Percentiles rank a stretch among this genome's conserved stretches.
Evolutionary conservation across 2,888 invertebrate species (phyloP).

Genomic region (Drosophila sordidapex): DNA sequence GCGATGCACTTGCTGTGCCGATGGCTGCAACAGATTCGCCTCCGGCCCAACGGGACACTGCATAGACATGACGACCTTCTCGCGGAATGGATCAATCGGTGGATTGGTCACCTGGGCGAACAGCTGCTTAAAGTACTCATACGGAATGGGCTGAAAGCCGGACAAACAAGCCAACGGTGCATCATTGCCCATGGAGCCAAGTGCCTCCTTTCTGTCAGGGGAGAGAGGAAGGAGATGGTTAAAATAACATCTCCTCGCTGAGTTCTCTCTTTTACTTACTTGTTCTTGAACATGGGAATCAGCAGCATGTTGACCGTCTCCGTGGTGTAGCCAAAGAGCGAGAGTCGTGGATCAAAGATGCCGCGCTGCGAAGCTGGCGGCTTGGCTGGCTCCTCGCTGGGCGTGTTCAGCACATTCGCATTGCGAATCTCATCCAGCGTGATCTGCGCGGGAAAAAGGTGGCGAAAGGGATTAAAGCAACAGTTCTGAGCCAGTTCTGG

Average conservation of each 20-base stretch:
- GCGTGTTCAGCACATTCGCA: slow-evolving; percentile 86
- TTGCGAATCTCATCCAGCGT: slow-evolving; percentile 92
- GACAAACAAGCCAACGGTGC: slow-evolving; percentile 98
- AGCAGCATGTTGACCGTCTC: slow-evolving; percentile 97
- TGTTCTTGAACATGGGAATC: slow-evolving; percentile 97
- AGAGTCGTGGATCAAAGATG: slow-evolving; percentile 92
- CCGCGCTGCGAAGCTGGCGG: slow-evolving; percentile 85
- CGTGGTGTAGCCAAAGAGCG: slow-evolving; percentile 96
- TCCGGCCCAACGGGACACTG: slow-evolving; percentile 99
- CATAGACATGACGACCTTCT: slow-evolving; percentile 99
- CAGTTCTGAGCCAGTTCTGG: background rate
- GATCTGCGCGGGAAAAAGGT: slow-evolving; percentile 86
- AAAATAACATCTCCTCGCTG: background rate
- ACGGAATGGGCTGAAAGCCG: slow-evolving; percentile 96
- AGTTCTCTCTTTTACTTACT: slow-evolving; percentile 87
- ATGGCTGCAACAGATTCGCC: slow-evolving; percentile 96
- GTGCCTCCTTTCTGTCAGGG: slow-evolving; percentile 93
- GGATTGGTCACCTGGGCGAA: slow-evolving; percentile 99
- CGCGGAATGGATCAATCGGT: slow-evolving; percentile 99
- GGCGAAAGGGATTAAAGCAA: background rate
- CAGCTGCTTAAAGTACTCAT: slow-evolving; percentile 99
- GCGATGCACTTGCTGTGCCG: slow-evolving; percentile 93
- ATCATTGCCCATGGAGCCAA: slow-evolving; percentile 99
- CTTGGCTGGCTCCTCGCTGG: slow-evolving; percentile 52
- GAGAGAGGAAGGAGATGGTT: background rate